Percentiles rank a stretch among this genome's conserved stretches.
These are phyloP conservation scores for Agrotis puta DNA, from an alignment of 2,888 invertebrate species.

Conservation along the genomic window DNA sequence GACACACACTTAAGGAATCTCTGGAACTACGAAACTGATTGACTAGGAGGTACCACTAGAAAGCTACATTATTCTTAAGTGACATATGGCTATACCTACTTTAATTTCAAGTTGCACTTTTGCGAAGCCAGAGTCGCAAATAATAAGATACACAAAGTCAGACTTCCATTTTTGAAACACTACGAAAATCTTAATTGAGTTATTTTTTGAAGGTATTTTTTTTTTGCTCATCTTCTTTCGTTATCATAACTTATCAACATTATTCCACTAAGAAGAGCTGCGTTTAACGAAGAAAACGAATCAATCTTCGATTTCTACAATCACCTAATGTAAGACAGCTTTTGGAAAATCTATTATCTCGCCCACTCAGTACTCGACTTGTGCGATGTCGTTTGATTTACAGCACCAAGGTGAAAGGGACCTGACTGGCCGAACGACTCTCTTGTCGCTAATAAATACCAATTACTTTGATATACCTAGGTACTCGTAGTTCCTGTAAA, in stretches of 20 bases:
- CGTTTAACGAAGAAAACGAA: conserved; percentile 27
- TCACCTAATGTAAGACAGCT: conserved; percentile 31
- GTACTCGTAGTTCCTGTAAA: conserved; percentile 60
- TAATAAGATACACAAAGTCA: neutral
- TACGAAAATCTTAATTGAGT: too few species aligned
- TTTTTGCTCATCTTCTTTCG: neutral
- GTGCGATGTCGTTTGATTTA: conserved; percentile 67
- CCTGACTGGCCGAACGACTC: conserved; percentile 71
- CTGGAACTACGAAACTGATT: too few species aligned
- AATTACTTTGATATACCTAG: conserved; percentile 62
- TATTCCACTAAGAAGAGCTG: too few species aligned
- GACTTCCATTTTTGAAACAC: too few species aligned
- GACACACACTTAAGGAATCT: too few species aligned
- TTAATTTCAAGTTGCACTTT: too few species aligned
- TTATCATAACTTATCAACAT: neutral
- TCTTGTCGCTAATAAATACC: conserved; percentile 69
- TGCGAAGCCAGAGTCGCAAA: too few species aligned
- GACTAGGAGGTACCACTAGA: too few species aligned
- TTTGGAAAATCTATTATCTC: conserved; percentile 60
- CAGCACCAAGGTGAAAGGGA: conserved; percentile 79
- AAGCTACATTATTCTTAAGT: too few species aligned
- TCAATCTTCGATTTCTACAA: conserved; percentile 49
- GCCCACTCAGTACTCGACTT: conserved; percentile 39
- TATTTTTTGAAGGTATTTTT: too few species aligned
- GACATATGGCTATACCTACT: too few species aligned